Evolutionary conservation across 2,888 invertebrate genomes (phyloP).

Genomic region (Dynastes grantii): DNA sequence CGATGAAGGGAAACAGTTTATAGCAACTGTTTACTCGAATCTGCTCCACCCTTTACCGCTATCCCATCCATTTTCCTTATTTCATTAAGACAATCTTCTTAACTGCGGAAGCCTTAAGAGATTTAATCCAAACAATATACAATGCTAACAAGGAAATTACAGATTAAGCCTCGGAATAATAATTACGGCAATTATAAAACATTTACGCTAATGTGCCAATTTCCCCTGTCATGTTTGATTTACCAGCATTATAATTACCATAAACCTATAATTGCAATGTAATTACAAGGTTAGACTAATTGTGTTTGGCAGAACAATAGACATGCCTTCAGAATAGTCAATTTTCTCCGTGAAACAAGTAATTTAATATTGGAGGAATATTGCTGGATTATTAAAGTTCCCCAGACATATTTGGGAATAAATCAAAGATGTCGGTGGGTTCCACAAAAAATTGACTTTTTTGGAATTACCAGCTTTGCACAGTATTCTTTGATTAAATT

Average conservation of each 20-base stretch:
- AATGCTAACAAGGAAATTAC: slow-evolving; percentile 29
- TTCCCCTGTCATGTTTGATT: slow-evolving; percentile 48
- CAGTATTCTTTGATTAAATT: no score
- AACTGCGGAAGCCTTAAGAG: slow-evolving; percentile 5
- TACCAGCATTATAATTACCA: slow-evolving; percentile 37
- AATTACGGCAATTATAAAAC: slow-evolving; percentile 36
- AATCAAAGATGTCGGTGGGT: no score
- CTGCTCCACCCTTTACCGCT: neutral
- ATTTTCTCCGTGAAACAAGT: slow-evolving; percentile 6
- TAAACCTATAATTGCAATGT: slow-evolving; percentile 36
- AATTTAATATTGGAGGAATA: neutral
- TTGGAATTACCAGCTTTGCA: no score
- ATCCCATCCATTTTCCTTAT: neutral
- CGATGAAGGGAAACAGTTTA: no score
- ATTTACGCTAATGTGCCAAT: slow-evolving; percentile 32
- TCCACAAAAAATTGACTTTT: no score
- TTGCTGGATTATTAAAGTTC: neutral
- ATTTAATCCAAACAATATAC: slow-evolving; percentile 29
- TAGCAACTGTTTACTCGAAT: no score
- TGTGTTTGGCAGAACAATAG: slow-evolving; percentile 3
- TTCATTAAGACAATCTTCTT: slow-evolving; percentile 15
- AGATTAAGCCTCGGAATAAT: slow-evolving; percentile 33
- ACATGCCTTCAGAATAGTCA: slow-evolving; percentile 8
- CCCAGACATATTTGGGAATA: neutral
- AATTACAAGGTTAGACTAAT: slow-evolving; percentile 31